Evolutionary conservation across 2,888 invertebrate species (phyloP), one percentile per base, ranked within the genome.

Genomic region (Drosophila phalerata): DNA sequence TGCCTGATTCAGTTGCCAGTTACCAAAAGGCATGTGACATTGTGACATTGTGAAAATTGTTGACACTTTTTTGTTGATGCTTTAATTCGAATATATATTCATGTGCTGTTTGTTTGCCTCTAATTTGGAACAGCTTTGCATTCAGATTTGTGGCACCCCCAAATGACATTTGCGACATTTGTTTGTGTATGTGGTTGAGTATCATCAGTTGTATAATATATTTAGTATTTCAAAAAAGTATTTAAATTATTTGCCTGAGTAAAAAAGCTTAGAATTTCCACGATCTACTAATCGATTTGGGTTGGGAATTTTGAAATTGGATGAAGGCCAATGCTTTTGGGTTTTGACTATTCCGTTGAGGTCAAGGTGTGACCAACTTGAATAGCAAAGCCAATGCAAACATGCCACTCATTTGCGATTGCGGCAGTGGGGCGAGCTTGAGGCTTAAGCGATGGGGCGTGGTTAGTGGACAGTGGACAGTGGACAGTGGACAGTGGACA

Each of bases 201-300:
- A 43, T 64, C 58, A 60, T 53, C 58, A 48, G 49, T 40, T 55
- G 19, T 42, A 63, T 10, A 63, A 68, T 40, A 57, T 52, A 63
- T 56, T 45, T 45, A 43, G n/a, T 42, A 17, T 28, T 13, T 9
- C 11, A 11, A 45, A 56, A 67, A 79, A 79, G 62, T 66, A 70
- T 80, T 86, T 81, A 76, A 81, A 82, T 82, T 85, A 85, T 79
- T 80, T 73, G 86, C 58, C 47, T 51, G 69, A 49, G 69, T 66
- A 81, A 81, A 72, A 85, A 65, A 69, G 62, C 47, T 25, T 6
- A 28, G 28, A 72, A 55, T 66, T 63, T 43, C 37, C 22, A 30
- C 19, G 45, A 57, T 68, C 61, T 73, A 43, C 25, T 13, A 8
- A 10, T 10, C 9, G 19, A 9, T 4, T 17, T 42, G 15, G 22